These are phyloP conservation scores for Hoplostethus atlanticus DNA, from an alignment of 2,797 vertebrate genomes.

Conservation along the genomic window DNA sequence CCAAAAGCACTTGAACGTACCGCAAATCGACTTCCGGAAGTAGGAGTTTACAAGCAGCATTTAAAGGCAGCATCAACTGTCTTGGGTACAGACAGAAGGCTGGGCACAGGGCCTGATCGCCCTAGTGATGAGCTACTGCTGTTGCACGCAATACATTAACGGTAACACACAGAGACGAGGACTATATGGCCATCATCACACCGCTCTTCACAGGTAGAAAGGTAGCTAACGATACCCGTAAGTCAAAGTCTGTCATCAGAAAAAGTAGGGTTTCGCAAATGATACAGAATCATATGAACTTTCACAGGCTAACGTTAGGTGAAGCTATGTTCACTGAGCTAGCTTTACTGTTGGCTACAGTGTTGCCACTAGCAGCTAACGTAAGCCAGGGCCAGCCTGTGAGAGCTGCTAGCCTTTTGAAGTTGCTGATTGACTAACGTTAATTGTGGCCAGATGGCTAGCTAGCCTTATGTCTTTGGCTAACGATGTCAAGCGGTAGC, in stretches of 20 bases:
- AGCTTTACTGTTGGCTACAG: slow-evolving; percentile 38
- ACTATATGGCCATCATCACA: not conserved
- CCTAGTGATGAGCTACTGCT: slow-evolving; percentile 31
- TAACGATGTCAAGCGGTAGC: slow-evolving; percentile 2
- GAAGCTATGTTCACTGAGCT: slow-evolving; percentile 39
- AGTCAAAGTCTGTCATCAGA: slow-evolving; percentile 29
- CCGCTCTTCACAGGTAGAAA: not conserved
- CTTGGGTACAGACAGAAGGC: slow-evolving; percentile 50
- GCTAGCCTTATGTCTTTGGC: slow-evolving; percentile 6
- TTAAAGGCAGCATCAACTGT: slow-evolving; percentile 54
- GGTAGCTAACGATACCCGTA: slow-evolving; percentile 3
- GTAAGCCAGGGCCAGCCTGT: slow-evolving; percentile 9
- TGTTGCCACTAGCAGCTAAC: slow-evolving; percentile 16
- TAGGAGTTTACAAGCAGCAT: slow-evolving; percentile 37
- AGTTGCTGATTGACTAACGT: slow-evolving; percentile 10
- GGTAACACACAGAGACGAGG: not conserved
- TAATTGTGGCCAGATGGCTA: slow-evolving; percentile 12
- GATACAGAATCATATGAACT: slow-evolving; percentile 25
- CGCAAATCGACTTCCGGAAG: too few relatives aligned
- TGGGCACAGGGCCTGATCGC: slow-evolving; percentile 30
- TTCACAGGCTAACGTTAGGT: slow-evolving; percentile 41
- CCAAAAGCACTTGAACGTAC: too few relatives aligned
- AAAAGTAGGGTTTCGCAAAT: not conserved
- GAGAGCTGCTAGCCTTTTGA: slow-evolving; percentile 19
- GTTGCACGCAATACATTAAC: slow-evolving; percentile 27